These are phyloP conservation scores for Cantharis nigra DNA, from an alignment of 2,888 invertebrate species.

Conservation along the genomic window DNA sequence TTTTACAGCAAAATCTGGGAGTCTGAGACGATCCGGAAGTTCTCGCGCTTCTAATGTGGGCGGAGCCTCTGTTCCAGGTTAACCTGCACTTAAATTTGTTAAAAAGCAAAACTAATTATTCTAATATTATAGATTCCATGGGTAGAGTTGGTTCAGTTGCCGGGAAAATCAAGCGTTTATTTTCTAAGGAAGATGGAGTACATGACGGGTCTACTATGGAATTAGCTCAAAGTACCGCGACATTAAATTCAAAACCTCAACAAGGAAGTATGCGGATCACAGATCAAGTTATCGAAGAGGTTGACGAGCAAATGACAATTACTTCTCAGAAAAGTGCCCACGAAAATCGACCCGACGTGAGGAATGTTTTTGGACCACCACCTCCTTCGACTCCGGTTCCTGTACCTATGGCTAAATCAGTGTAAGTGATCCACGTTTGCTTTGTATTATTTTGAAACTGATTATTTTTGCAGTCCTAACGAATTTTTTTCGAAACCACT, in stretches of 20 bases:
- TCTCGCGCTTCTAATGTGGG: constrained; percentile 37
- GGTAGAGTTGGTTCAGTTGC: constrained; percentile 78
- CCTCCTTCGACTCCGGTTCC: constrained; percentile 52
- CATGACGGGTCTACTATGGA: constrained; percentile 43
- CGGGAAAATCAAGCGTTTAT: constrained; percentile 74
- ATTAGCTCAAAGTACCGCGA: constrained; percentile 51
- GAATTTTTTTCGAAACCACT: constrained; percentile 7
- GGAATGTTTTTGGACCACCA: constrained; percentile 63
- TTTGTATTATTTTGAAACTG: background rate
- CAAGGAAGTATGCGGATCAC: constrained; percentile 67
- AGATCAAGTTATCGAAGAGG: constrained; percentile 75
- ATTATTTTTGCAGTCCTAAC: constrained; percentile 6
- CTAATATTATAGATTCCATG: constrained; percentile 59
- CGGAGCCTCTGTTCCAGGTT: constrained; percentile 37
- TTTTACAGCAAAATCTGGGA: constrained; percentile 48
- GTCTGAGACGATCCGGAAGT: constrained; percentile 31
- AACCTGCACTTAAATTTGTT: background rate
- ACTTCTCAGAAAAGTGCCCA: constrained; percentile 67
- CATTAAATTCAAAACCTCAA: constrained; percentile 52
- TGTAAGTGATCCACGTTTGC: background rate
- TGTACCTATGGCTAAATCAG: constrained; percentile 53
- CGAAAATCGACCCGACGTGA: constrained; percentile 65
- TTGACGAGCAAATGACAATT: constrained; percentile 82
- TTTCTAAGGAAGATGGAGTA: constrained; percentile 73
- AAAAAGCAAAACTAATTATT: background rate